Evolutionary conservation across 2,113 vertebrate species (phyloP).

Genomic region (Caretta caretta): DNA sequence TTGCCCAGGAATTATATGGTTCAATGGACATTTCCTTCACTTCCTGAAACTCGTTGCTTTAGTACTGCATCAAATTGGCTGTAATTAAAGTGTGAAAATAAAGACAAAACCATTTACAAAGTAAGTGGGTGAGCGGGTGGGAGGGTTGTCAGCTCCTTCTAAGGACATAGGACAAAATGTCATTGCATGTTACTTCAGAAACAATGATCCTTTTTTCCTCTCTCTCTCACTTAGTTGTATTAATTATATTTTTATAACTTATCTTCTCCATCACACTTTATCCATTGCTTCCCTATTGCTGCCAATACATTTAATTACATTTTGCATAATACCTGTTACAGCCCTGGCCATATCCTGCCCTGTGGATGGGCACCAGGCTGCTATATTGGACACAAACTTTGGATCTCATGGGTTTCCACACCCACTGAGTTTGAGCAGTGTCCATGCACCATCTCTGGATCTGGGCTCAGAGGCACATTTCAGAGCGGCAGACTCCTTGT

Average conservation of each 20-base stretch:
- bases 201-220: fast-evolving
- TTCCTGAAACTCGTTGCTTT: background rate
- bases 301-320: background rate
- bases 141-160: background rate
- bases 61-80: background rate
- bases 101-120: background rate
- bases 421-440: background rate
- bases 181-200: background rate
- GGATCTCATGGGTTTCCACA: background rate
- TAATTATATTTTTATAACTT: background rate
- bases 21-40: background rate
- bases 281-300: background rate
- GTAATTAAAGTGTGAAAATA: background rate
- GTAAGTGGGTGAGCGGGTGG: background rate
- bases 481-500: no score
- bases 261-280: background rate
- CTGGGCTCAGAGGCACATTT: no score
- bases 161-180: background rate
- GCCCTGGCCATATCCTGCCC: background rate
- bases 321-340: background rate
- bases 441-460: no score
- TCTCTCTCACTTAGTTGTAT: background rate
- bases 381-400: background rate
- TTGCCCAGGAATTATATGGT: background rate
- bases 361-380: background rate